phyloP scores from a whole-genome alignment of 92 coral and sea anemone genomes.

The Epizoanthus illoricatus region DNA sequence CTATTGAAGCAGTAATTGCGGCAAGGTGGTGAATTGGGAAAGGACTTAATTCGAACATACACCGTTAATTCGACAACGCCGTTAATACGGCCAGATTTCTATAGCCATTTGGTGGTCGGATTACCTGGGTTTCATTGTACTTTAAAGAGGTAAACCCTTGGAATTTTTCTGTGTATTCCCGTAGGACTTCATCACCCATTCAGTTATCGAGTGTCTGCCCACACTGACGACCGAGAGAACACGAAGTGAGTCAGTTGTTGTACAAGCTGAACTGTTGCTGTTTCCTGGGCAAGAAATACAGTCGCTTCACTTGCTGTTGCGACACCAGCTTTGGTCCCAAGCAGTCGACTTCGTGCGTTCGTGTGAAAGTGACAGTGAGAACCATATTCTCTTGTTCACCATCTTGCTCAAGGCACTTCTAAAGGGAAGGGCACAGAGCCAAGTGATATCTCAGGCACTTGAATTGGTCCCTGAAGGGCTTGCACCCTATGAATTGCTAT shows the following conservation, averaged over 20 bases:
- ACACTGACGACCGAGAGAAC: constrained; percentile 57
- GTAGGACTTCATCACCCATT: constrained; percentile 78
- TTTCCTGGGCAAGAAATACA: constrained; percentile 83
- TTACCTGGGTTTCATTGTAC: too few relatives aligned
- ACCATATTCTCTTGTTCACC: constrained; percentile 47
- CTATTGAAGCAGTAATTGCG: too few relatives aligned
- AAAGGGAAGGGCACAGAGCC: constrained; percentile 54
- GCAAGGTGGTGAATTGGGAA: too few relatives aligned
- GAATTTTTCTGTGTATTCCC: neutral
- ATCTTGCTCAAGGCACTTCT: constrained; percentile 72
- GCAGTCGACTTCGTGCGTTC: constrained; percentile 71
- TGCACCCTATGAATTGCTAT: constrained; percentile 62
- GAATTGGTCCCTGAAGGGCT: constrained; percentile 59
- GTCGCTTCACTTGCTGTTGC: constrained; percentile 79
- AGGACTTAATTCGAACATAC: too few relatives aligned
- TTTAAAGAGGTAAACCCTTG: too few relatives aligned
- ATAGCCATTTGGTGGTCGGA: too few relatives aligned
- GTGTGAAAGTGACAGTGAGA: constrained; percentile 50
- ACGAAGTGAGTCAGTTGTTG: constrained; percentile 56
- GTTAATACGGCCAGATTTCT: too few relatives aligned
- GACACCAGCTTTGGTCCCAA: constrained; percentile 75
- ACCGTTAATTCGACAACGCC: too few relatives aligned
- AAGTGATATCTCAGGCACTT: constrained; percentile 64
- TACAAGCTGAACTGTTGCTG: constrained; percentile 72
- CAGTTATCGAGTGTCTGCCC: constrained; percentile 84